Percentiles rank a stretch among this genome's conserved stretches.
Conservation (phyloP, 1,140 invertebrate species). For the Chlorops oryzae region DNA sequence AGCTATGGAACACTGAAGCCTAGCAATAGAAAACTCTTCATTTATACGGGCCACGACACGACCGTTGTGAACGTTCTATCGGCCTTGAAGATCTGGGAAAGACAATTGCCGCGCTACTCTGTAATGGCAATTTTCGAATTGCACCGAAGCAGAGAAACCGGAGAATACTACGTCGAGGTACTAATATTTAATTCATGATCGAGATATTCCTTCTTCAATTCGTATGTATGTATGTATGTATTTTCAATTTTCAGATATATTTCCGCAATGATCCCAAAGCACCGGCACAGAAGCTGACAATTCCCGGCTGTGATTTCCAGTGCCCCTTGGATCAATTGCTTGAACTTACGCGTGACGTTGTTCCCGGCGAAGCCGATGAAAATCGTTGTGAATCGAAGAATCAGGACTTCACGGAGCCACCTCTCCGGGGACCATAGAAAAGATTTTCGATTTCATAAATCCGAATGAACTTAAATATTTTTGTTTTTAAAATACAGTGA, state of each 20-base stretch:
- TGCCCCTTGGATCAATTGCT: conserved; percentile 57
- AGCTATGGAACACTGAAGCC: conserved; percentile 49
- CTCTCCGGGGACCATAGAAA: conserved; percentile 49
- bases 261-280: conserved; percentile 54
- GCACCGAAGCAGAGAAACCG: conserved; percentile 51
- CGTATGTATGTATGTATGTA: too few relatives aligned
- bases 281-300: conserved; percentile 50
- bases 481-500: background rate
- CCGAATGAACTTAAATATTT: too few relatives aligned
- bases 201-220: too few relatives aligned
- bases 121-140: conserved; percentile 69
- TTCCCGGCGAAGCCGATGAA: conserved; percentile 53
- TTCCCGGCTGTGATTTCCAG: conserved; percentile 57
- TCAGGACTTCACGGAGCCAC: conserved; percentile 50
- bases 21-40: conserved; percentile 55
- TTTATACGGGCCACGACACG: conserved; percentile 70
- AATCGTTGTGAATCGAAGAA: conserved; percentile 55
- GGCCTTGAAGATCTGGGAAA: conserved; percentile 66
- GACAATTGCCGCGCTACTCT: conserved; percentile 63
- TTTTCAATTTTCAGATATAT: conserved; percentile 50
- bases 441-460: too few relatives aligned
- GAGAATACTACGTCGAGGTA: conserved; percentile 53
- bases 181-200: too few relatives aligned
- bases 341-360: conserved; percentile 51
- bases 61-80: conserved; percentile 64